These are phyloP conservation scores for Phaenicophaeus curvirostris DNA, from an alignment of 2,797 vertebrate genomes.

Conservation along the genomic window DNA sequence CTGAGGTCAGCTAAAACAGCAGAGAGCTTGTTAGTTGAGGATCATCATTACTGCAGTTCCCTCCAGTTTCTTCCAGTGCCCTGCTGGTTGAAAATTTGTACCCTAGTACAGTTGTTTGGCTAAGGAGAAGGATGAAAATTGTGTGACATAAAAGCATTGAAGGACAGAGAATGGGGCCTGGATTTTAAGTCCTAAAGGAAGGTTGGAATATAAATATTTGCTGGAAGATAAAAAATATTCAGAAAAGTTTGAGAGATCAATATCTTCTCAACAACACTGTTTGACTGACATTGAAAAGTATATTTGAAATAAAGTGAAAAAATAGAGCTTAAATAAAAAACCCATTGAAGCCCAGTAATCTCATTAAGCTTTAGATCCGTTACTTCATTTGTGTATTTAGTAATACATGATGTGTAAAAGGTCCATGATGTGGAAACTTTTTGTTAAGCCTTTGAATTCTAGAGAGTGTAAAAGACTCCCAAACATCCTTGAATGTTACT, in stretches of 20 bases:
- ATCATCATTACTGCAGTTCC: neutral
- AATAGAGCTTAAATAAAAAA: conserved; percentile 30
- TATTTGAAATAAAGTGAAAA: neutral
- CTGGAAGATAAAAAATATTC: neutral
- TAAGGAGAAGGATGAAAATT: neutral
- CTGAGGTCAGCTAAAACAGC: neutral
- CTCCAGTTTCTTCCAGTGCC: neutral
- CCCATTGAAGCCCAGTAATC: neutral
- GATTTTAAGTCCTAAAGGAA: neutral
- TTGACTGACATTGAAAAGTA: neutral
- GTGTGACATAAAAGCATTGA: neutral
- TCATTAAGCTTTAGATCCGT: neutral
- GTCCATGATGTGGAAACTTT: neutral
- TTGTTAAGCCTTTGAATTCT: neutral
- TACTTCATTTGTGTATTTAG: conserved; percentile 10
- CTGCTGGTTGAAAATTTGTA: neutral
- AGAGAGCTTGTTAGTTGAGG: neutral
- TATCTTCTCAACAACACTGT: neutral
- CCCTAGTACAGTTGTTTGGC: neutral
- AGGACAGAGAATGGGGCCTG: accelerated
- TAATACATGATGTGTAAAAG: too few species aligned
- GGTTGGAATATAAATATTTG: neutral
- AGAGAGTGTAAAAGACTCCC: neutral
- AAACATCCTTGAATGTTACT: neutral
- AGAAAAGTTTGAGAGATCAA: neutral